A percentile compares a stretch with the other conserved stretches of the same genome.
These are phyloP conservation scores for Drosophila mojavensis DNA, from an alignment of 1,140 invertebrate species.

Conservation along the genomic window DNA sequence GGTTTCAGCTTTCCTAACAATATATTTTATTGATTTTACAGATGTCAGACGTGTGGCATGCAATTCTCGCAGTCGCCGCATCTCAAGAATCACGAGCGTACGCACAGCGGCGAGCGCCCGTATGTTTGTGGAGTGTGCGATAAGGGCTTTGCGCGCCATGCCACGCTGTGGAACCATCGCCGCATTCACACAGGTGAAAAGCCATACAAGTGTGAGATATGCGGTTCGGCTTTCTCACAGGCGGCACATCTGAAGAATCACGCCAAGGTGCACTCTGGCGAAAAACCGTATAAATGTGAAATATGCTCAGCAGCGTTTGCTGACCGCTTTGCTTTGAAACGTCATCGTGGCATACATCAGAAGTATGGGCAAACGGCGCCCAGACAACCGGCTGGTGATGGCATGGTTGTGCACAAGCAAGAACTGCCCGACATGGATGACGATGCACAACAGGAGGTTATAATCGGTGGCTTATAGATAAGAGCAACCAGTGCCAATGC, in stretches of 20 bases:
- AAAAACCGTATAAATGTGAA: constrained; percentile 91
- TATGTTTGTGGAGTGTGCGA: constrained; percentile 96
- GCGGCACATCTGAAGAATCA: constrained; percentile 95
- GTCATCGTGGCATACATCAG: constrained; percentile 91
- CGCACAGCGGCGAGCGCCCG: constrained; percentile 95
- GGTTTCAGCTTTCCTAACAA: background rate
- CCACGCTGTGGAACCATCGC: constrained; percentile 95
- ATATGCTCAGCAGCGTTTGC: constrained; percentile 95
- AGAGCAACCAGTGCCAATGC: constrained; percentile 59
- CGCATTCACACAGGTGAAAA: constrained; percentile 97
- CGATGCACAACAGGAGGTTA: constrained; percentile 82
- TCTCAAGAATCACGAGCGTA: constrained; percentile 96
- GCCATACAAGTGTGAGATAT: constrained; percentile 93
- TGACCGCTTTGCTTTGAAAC: constrained; percentile 91
- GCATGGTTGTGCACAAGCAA: constrained; percentile 81
- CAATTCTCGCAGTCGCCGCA: constrained; percentile 95
- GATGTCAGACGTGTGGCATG: constrained; percentile 94
- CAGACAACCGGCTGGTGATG: constrained; percentile 64
- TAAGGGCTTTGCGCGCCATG: constrained; percentile 94
- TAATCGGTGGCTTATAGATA: constrained; percentile 83
- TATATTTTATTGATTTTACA: constrained; percentile 50
- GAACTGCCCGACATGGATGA: constrained; percentile 82
- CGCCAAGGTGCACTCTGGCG: constrained; percentile 91
- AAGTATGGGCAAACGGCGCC: constrained; percentile 87
- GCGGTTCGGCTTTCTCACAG: constrained; percentile 93